Evolutionary conservation across 1,140 invertebrate genomes (phyloP), one percentile per base, ranked within the genome.

Genomic region (Vanessa tameamea): DNA sequence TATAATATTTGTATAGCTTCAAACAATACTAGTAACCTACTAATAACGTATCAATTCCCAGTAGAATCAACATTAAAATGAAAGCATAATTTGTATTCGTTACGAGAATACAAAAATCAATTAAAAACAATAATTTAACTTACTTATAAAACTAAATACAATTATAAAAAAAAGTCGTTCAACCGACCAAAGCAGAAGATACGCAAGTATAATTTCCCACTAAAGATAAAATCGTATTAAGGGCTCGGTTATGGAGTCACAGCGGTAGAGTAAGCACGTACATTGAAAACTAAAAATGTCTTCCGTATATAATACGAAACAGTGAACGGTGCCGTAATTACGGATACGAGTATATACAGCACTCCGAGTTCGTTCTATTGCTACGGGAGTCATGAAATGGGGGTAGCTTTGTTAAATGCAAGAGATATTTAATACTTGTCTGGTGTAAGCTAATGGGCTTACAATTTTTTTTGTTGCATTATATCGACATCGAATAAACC

Each of bases 311-410:
- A 48, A 12, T 48, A 8, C 47, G 15, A 16, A 12, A 50, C 26
- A 50, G 13, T 55, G 50, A 67, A 67, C 31, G 31, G 26, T 51
- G n/a, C 26, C 23, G 66, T 69, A 47, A 69, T 69, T 47, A 69
- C 37, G n/a, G 53, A n/a, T 53, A 20, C 20, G 20, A 20, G 20
- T 20, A 26, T 31, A 47, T 14, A n/a, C 57, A 57, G 66, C 31
- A 57, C 66, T 14, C 3, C 12, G 47, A 68, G 64, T 59, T 26
- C 66, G n/a, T 37, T 15, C 66, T 57, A 47, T 43, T 57, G 37
- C 31, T 14, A 48, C 43, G 23, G 53, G 55, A 31, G 31, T 37
- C n/a, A 61, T 61, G 57, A 61, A 37, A 61, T 37, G 57, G 57
- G 57, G 57, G 23, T 37, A 11, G 26, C 8, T 9, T 13, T 59